phyloP scores from a whole-genome alignment of 2,113 vertebrate genomes.

The Phalacrocorax pelagicus region DNA sequence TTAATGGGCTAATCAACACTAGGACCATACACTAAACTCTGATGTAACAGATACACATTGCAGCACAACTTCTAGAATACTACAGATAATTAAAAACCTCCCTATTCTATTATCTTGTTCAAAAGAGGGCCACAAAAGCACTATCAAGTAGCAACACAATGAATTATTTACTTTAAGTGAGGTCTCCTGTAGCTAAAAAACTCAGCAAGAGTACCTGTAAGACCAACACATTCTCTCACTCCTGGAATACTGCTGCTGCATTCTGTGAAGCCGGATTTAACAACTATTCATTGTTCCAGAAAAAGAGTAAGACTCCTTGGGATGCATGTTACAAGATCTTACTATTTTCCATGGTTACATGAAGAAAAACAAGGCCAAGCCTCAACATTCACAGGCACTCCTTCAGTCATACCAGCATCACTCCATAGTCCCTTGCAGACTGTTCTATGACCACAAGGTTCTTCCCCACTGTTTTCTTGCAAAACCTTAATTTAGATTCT shows the following conservation, averaged over 20 bases:
- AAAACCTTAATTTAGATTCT: neutral
- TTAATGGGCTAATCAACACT: neutral
- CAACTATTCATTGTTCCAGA: neutral
- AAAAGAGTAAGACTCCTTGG: neutral
- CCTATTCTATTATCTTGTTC: neutral
- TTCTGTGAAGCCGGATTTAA: neutral
- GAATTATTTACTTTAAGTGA: conserved; percentile 42
- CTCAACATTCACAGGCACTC: neutral
- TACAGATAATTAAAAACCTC: neutral
- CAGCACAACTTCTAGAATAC: neutral
- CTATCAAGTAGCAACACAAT: conserved; percentile 7
- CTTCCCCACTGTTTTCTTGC: neutral
- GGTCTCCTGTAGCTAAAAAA: neutral
- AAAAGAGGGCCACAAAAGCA: neutral
- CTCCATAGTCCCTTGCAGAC: neutral
- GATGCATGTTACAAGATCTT: neutral
- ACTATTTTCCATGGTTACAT: neutral
- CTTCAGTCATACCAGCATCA: neutral
- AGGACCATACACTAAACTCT: neutral
- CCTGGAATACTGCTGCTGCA: neutral
- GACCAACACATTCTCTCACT: neutral
- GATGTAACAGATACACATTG: neutral
- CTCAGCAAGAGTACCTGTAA: neutral
- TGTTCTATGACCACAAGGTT: neutral
- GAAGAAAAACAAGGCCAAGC: neutral